A percentile compares a stretch with the other conserved stretches of the same genome.
Evolutionary conservation across 2,797 vertebrate genomes (phyloP).

Genomic region (Enteromius fasciolatus): DNA sequence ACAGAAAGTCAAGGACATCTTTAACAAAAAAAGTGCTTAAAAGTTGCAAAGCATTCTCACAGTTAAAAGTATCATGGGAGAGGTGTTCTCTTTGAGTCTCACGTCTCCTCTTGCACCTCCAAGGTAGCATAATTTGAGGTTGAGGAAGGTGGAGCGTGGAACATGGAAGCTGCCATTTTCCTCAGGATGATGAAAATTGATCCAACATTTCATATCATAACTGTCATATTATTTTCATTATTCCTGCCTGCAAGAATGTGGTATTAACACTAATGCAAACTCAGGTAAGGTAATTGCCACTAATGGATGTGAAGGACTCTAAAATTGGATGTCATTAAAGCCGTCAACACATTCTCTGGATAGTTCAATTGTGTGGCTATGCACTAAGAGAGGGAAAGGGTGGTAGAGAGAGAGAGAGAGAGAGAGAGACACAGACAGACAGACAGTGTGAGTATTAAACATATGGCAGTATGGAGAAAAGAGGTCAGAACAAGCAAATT

Average conservation of each 20-base stretch:
- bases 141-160: constrained; percentile 46
- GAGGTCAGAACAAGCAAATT: constrained; percentile 65
- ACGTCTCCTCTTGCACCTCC: constrained; percentile 34
- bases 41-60: constrained; percentile 14
- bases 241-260: constrained; percentile 87
- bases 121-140: constrained; percentile 44
- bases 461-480: constrained; percentile 62
- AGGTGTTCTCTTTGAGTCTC: constrained; percentile 43
- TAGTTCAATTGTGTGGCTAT: constrained; percentile 67
- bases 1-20: neutral
- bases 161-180: constrained; percentile 56
- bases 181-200: constrained; percentile 58
- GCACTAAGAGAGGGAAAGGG: constrained; percentile 48
- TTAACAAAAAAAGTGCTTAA: neutral
- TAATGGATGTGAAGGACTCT: constrained; percentile 78
- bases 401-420: constrained; percentile 5
- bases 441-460: constrained; percentile 55
- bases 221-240: constrained; percentile 84
- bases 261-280: constrained; percentile 84
- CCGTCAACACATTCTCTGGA: constrained; percentile 73
- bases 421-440: constrained; percentile 7
- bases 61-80: constrained; percentile 27
- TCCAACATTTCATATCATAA: constrained; percentile 63
- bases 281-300: constrained; percentile 64
- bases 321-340: constrained; percentile 78